A percentile compares a stretch with the other conserved stretches of the same genome.
These are phyloP conservation scores for Haliaeetus leucogaster DNA, from an alignment of 2,113 vertebrate genomes.

Conservation along the genomic window DNA sequence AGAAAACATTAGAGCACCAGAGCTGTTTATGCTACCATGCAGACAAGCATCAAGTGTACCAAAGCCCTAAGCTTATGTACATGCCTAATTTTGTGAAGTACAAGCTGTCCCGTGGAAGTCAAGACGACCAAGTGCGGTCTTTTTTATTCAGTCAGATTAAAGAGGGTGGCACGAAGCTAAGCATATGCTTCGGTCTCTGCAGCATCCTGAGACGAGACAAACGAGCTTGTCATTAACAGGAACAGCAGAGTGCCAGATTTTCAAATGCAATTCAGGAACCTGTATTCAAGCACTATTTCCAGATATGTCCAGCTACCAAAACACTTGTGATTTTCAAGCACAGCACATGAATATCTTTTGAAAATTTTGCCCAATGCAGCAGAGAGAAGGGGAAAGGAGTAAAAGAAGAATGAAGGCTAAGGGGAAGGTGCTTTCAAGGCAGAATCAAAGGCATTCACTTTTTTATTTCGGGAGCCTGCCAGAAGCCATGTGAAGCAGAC, in stretches of 20 bases:
- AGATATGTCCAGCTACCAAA: background rate
- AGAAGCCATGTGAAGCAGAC: background rate
- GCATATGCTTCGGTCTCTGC: background rate
- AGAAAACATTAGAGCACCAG: background rate
- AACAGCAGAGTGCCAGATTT: background rate
- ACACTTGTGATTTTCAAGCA: background rate
- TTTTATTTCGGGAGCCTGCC: background rate
- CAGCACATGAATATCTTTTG: background rate
- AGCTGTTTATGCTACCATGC: background rate
- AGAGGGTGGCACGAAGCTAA: background rate
- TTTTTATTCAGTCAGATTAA: background rate
- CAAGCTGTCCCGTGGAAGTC: background rate
- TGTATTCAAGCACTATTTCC: background rate
- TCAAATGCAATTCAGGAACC: background rate
- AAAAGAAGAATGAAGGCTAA: background rate
- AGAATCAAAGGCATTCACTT: background rate
- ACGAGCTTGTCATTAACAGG: background rate
- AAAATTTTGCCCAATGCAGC: background rate
- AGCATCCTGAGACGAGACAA: background rate
- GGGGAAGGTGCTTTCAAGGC: background rate
- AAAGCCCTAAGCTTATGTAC: background rate
- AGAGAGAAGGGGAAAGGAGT: background rate
- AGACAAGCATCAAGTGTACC: background rate
- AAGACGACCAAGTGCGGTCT: background rate
- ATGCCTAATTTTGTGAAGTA: background rate